Evolutionary conservation across 64 coral and sea anemone genomes (phyloP), one percentile per base, ranked within the genome.

Genomic region (Anthopleura sola): DNA sequence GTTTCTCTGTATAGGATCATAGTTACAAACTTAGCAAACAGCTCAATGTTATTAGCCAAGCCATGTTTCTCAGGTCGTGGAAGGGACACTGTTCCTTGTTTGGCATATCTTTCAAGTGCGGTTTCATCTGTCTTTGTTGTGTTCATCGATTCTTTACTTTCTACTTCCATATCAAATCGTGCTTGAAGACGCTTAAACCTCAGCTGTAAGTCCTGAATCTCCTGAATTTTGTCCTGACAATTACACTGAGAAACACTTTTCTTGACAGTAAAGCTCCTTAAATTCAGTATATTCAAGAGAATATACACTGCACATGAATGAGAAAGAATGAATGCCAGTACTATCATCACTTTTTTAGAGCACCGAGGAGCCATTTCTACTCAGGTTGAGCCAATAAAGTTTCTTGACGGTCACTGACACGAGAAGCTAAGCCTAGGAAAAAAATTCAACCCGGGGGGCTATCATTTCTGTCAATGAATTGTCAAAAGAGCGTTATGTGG

Each of bases 1-100:
- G 38, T 34, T 55, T 8, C 6, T 39, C 55, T 50, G 49, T 87
- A 87, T 68, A 87, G 18, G 8, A 87, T 56, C 7, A 87, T 36
- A 21, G 85, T 87, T 11, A 87, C 71, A 7, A 49, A 78, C 28
- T 37, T 48, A 31, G 44, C 34, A 5, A 87, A 78, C 9, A 60
- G 24, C 20, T 24, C 19, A 5, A 60, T n/a, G 24, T 60, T 60
- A 60, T 60, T 60, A 0, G 57, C 57, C 1, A 60, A n/a, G 6
- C 24, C 57, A 20, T 60, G 57, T 24, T 60, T 24, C 5, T 60
- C 57, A 13, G 57, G 20, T 60, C 57, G 19, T 7, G 57, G 23
- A 24, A 60, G 57, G 23, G 6, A 24, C 57, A 7, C 12, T 5
- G 57, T 60, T 60, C 24, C 57, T 24, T 2, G 57, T 21, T 60